These are phyloP conservation scores for Acronicta aceris DNA, from an alignment of 2,888 invertebrate genomes.

Conservation along the genomic window DNA sequence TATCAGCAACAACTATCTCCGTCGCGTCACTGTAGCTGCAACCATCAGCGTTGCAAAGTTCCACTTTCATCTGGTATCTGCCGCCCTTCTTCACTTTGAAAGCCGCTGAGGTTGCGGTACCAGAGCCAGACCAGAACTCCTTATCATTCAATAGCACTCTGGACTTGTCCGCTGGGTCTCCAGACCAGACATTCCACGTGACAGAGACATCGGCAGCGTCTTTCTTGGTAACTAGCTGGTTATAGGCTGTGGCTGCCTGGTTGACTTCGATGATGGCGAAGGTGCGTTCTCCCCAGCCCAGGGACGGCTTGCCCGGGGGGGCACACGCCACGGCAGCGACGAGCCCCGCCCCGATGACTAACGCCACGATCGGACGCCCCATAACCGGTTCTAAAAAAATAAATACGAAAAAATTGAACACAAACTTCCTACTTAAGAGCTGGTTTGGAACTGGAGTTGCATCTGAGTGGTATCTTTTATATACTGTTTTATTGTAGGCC, in stretches of 20 bases:
- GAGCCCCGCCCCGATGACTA: conserved; percentile 69
- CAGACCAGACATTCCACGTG: conserved; percentile 86
- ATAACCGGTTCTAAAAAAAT: conserved; percentile 82
- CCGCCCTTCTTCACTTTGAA: conserved; percentile 86
- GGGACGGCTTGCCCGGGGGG: conserved; percentile 81
- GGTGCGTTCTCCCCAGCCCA: conserved; percentile 85
- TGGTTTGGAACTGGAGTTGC: conserved; percentile 77
- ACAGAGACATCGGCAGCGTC: conserved; percentile 84
- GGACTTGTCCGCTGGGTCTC: conserved; percentile 78
- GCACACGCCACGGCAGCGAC: conserved; percentile 66
- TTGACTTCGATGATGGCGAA: conserved; percentile 86
- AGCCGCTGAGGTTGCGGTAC: conserved; percentile 75
- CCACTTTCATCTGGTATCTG: conserved; percentile 81
- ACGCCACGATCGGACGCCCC: conserved; percentile 71
- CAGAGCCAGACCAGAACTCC: conserved; percentile 79
- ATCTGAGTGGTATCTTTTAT: conserved; percentile 80
- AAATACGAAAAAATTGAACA: conserved; percentile 70
- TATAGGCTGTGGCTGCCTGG: conserved; percentile 86
- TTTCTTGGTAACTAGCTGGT: conserved; percentile 79
- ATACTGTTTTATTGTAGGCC: conserved; percentile 84
- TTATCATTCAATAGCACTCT: conserved; percentile 77
- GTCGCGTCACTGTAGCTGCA: conserved; percentile 80
- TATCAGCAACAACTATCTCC: conserved; percentile 84
- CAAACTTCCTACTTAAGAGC: conserved; percentile 75
- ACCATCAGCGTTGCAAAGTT: conserved; percentile 83